phyloP scores from a whole-genome alignment of 2,797 vertebrate genomes.

The Pangasius krempfi region DNA sequence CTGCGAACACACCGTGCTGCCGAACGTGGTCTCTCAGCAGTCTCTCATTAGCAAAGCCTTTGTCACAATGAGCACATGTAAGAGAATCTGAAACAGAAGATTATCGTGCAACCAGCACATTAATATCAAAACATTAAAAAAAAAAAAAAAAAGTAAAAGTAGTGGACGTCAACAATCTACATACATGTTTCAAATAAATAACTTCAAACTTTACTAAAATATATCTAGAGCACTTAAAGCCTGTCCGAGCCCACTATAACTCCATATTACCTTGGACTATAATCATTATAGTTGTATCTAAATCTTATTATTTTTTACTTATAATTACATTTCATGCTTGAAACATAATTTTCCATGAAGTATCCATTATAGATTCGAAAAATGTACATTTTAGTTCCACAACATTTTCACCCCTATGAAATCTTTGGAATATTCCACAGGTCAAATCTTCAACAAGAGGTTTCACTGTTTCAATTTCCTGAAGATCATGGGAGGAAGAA shows the following conservation, averaged over 20 bases:
- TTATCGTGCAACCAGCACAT: background rate
- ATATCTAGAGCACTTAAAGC: background rate
- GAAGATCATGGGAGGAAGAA: background rate
- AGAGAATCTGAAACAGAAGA: slow-evolving; percentile 70
- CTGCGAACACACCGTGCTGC: slow-evolving; percentile 66
- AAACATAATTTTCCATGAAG: background rate
- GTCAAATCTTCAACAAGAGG: background rate
- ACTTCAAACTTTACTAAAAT: background rate
- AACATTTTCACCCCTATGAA: background rate
- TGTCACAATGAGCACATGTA: slow-evolving; percentile 76
- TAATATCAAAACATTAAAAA: background rate
- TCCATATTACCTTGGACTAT: background rate
- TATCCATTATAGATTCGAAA: background rate
- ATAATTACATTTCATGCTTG: background rate
- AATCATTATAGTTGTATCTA: background rate
- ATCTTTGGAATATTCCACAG: background rate
- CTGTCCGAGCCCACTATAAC: background rate
- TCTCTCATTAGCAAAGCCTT: slow-evolving; percentile 79
- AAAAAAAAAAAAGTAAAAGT: too few relatives aligned
- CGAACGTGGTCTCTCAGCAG: slow-evolving; percentile 75
- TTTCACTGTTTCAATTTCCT: background rate
- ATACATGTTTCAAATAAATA: background rate
- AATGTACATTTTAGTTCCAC: background rate
- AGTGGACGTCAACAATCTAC: background rate
- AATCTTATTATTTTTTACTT: background rate